phyloP scores from a whole-genome alignment of 2,888 invertebrate species.

The Deilephila porcellus region DNA sequence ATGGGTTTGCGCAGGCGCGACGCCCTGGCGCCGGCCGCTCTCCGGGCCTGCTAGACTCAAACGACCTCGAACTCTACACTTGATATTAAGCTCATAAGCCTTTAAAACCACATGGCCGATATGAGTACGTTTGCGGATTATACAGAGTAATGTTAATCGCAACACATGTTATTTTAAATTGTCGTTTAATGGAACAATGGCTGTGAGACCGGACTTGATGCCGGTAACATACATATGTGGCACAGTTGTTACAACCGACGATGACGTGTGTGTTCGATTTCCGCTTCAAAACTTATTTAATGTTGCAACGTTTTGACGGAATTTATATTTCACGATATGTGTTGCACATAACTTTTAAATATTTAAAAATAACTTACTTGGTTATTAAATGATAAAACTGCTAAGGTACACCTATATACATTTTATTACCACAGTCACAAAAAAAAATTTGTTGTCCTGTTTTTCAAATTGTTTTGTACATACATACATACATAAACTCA shows the following conservation, averaged over 20 bases:
- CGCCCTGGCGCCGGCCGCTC: slow-evolving; percentile 50
- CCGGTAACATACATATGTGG: neutral
- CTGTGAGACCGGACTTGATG: neutral
- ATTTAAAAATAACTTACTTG: too few species aligned
- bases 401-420: too few species aligned
- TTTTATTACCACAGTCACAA: too few species aligned
- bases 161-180: neutral
- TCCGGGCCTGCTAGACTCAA: slow-evolving; percentile 49
- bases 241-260: neutral
- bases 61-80: slow-evolving; percentile 70
- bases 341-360: too few species aligned
- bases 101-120: slow-evolving; percentile 38
- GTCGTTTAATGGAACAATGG: neutral
- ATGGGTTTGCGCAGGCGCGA: slow-evolving; percentile 74
- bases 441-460: too few species aligned
- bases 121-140: slow-evolving; percentile 5
- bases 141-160: neutral
- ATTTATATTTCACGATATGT: too few species aligned
- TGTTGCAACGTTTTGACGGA: neutral
- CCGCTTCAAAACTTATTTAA: neutral
- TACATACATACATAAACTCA: too few species aligned
- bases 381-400: too few species aligned
- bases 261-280: neutral
- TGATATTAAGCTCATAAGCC: slow-evolving; percentile 54
- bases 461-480: too few species aligned